Evolutionary conservation across 2,888 invertebrate species (phyloP).

Genomic region (Odontothrips loti): DNA sequence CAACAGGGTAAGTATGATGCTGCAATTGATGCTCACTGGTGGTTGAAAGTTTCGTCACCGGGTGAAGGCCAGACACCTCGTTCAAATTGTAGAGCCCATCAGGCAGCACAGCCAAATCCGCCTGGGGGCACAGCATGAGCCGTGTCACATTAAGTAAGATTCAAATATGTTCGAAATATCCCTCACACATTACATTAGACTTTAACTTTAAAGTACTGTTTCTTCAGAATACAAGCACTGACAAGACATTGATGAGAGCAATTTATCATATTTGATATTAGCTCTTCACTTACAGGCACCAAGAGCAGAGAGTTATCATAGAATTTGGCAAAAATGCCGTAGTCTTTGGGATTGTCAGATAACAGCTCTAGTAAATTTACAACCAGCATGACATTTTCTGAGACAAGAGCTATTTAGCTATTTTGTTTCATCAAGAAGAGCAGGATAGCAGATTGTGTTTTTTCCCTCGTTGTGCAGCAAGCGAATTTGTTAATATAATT

Average conservation of each 20-base stretch:
- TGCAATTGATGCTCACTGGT: constrained; percentile 33
- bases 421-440: too few relatives aligned
- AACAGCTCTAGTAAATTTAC: not conserved
- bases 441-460: too few relatives aligned
- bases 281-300: too few relatives aligned
- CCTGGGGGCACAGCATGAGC: constrained; percentile 25
- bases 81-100: constrained; percentile 26
- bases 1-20: not conserved
- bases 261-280: not conserved
- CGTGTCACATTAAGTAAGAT: not conserved
- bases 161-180: not conserved
- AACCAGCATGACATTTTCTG: not conserved
- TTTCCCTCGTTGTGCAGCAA: too few relatives aligned
- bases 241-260: not conserved
- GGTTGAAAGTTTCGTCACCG: constrained; percentile 29
- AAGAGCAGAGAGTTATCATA: too few relatives aligned
- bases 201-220: too few relatives aligned
- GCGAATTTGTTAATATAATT: too few relatives aligned
- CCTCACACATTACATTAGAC: not conserved
- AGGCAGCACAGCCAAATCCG: constrained; percentile 25
- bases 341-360: not conserved
- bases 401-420: not conserved
- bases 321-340: not conserved
- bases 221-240: too few relatives aligned
- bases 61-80: constrained; percentile 29